These are phyloP conservation scores for Diaprepes abbreviatus DNA, from an alignment of 2,888 invertebrate species.

Conservation along the genomic window DNA sequence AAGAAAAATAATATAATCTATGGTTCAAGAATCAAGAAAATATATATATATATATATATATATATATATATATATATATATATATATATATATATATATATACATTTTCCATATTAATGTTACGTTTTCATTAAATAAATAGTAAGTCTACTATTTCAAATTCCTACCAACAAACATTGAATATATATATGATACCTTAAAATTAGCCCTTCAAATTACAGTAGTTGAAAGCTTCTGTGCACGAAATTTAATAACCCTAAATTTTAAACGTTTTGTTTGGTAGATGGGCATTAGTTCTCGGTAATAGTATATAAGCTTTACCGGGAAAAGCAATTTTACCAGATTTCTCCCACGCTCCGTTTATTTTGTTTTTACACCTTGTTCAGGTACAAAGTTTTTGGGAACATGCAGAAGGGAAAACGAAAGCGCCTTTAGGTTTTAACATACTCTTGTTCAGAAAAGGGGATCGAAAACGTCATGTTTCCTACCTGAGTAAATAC, in stretches of 20 bases:
- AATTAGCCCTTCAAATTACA: neutral
- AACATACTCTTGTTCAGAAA: conserved; percentile 17
- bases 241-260: conserved; percentile 46
- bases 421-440: conserved; percentile 27
- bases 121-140: too few relatives aligned
- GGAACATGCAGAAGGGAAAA: conserved; percentile 30
- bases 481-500: conserved; percentile 33
- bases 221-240: neutral
- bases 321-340: conserved; percentile 48
- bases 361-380: conserved; percentile 50
- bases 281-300: conserved; percentile 45
- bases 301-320: conserved; percentile 45
- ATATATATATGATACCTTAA: too few relatives aligned
- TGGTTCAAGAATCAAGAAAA: too few relatives aligned
- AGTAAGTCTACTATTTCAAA: too few relatives aligned
- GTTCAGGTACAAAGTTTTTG: conserved; percentile 38
- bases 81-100: too few relatives aligned
- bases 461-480: conserved; percentile 22
- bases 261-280: conserved; percentile 35
- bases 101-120: too few relatives aligned
- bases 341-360: conserved; percentile 51
- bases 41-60: too few relatives aligned
- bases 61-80: too few relatives aligned
- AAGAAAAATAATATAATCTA: too few relatives aligned
- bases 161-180: too few relatives aligned